A percentile compares a stretch with the other conserved stretches of the same genome.
These are phyloP conservation scores for Trichogramma evanescens DNA, from an alignment of 2,888 invertebrate species.

Conservation along the genomic window DNA sequence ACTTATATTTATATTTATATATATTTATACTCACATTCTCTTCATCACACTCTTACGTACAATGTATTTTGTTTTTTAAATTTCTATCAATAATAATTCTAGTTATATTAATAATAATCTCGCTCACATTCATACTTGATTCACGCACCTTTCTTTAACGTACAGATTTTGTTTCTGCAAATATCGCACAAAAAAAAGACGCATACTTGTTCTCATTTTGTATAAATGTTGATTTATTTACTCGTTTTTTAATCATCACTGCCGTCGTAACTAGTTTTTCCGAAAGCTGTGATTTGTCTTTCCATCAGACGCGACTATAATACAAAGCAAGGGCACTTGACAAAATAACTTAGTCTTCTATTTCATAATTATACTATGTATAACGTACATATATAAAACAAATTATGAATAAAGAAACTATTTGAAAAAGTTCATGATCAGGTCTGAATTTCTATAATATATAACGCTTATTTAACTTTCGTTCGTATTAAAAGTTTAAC, in stretches of 20 bases:
- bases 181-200: conserved; percentile 16
- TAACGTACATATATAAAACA: conserved; percentile 47
- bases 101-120: background rate
- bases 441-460: conserved; percentile 35
- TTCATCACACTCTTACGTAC: conserved; percentile 7
- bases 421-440: conserved; percentile 32
- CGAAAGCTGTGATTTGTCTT: conserved; percentile 42
- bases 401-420: conserved; percentile 44
- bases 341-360: conserved; percentile 56
- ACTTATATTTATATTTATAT: conserved; percentile 24
- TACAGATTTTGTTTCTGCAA: conserved; percentile 4
- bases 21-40: conserved; percentile 20
- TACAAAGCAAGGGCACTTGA: conserved; percentile 60
- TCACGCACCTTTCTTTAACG: conserved; percentile 13
- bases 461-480: conserved; percentile 31
- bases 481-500: conserved; percentile 7
- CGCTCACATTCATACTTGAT: background rate
- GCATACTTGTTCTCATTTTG: conserved; percentile 14
- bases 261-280: conserved; percentile 26
- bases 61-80: conserved; percentile 15
- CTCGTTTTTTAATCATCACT: conserved; percentile 20
- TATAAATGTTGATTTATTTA: conserved; percentile 11
- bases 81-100: conserved; percentile 10
- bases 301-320: conserved; percentile 48
- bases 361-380: conserved; percentile 46